These are phyloP conservation scores for Heliconius himera DNA, from an alignment of 1,140 invertebrate genomes.

Conservation along the genomic window DNA sequence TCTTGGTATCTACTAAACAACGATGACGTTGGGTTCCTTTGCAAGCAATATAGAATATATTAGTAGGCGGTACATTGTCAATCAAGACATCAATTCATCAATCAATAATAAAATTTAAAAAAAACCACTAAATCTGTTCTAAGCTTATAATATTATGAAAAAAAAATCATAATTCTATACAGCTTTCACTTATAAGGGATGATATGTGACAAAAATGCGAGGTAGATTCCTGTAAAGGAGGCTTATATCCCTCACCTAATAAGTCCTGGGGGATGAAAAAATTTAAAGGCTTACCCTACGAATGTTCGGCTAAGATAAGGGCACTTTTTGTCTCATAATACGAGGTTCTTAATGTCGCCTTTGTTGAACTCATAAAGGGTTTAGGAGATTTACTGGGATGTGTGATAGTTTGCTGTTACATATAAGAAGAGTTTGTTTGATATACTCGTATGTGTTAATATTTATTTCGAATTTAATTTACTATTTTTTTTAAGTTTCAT, in stretches of 20 bases:
- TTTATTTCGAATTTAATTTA: background rate
- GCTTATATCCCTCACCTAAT: conserved; percentile 7
- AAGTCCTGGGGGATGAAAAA: background rate
- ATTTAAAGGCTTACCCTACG: conserved; percentile 7
- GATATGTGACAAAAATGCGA: background rate
- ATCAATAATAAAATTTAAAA: no score
- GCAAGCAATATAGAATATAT: background rate
- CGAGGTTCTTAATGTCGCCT: conserved; percentile 3
- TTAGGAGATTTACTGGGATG: conserved; percentile 1
- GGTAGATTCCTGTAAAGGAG: background rate
- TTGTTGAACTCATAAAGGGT: conserved; percentile 14
- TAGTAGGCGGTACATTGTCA: background rate
- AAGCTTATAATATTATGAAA: background rate
- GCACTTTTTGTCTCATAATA: conserved; percentile 15
- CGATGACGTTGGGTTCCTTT: no score
- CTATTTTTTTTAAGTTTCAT: no score
- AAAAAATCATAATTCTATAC: background rate
- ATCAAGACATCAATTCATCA: no score
- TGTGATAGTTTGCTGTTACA: background rate
- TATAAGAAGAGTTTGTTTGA: background rate
- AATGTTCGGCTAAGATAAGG: conserved; percentile 14
- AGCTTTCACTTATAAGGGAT: background rate
- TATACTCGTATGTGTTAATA: background rate
- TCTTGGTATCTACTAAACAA: no score
- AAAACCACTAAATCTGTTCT: no score